Base-by-base conservation (phyloP, 1,140 invertebrate genomes). In the Hypothenemus hampei region DNA sequence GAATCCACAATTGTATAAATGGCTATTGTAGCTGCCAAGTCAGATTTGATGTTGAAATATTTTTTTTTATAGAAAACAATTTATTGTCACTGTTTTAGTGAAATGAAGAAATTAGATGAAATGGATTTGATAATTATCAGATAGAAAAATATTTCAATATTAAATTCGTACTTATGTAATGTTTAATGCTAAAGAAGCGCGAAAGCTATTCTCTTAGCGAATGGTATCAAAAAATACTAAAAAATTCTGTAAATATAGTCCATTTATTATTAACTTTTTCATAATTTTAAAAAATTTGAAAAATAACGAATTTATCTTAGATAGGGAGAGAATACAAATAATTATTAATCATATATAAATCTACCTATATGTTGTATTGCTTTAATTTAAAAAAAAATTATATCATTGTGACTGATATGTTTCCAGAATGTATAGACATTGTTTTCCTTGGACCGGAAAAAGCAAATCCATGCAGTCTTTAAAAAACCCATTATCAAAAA, bases 231-330 rank as follows among this genome's bases (percentile, higher is more conserved):
- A 65, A 60, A 58, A 60, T 57, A 56, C 61, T 57, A 63, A 58
- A 63, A 60, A 60, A 50, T 61, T n/a, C n/a, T 70, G 69, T 71
- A 70, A 70, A 69, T 70, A 70, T 67, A 71, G 69, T 71, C 69
- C 69, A 71, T 68, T 71, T 69, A n/a, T n/a, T n/a, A 70, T 67
- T 67, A 67, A 62, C 65, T 69, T 71, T 69, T 69, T 69, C 65
- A 71, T 66, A 65, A 69, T 69, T 69, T 71, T 67, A 66, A 65
- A 65, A 66, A n/a, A n/a, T n/a, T 66, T 65, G 62, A 70, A 69
- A 66, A 63, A n/a, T n/a, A 71, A 68, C 69, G 69, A 71, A 71
- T 71, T 71, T 71, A 71, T 69, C 65, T 66, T 71, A 71, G 69
- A 69, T 71, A 71, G 68, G 69, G 56, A 61, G 62, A 64, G 58